A percentile compares a stretch with the other conserved stretches of the same genome.
phyloP scores from a whole-genome alignment of 2,888 invertebrate genomes.

The Lacanobia wlatinum region DNA sequence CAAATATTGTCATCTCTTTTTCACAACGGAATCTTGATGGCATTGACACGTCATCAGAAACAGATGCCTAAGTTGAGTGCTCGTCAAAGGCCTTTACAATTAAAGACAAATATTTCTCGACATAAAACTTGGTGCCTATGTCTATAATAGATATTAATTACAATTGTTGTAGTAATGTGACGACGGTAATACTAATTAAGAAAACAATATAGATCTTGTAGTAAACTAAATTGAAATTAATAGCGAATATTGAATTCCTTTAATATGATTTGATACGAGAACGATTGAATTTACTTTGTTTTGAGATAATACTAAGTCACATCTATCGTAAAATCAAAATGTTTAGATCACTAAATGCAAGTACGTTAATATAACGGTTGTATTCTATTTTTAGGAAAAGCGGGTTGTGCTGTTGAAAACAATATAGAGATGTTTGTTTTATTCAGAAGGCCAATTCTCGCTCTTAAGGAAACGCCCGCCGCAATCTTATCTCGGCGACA shows the following conservation, averaged over 20 bases:
- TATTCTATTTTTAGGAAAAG: not conserved
- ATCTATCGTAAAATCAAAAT: no score
- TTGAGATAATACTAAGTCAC: no score
- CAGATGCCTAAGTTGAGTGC: no score
- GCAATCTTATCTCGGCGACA: not conserved
- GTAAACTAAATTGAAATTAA: constrained; percentile 1
- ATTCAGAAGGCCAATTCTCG: not conserved
- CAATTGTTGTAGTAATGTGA: not conserved
- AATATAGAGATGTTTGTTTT: not conserved
- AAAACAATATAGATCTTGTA: not conserved
- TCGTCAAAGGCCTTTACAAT: not conserved
- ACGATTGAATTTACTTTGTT: no score
- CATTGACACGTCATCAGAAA: no score
- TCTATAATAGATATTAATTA: not conserved
- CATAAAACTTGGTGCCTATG: not conserved
- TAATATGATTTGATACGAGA: not conserved
- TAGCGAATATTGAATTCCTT: not conserved
- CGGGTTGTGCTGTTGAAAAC: not conserved
- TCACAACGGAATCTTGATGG: no score
- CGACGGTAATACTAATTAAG: not conserved
- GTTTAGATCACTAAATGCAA: not conserved
- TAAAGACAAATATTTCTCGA: constrained; percentile 1
- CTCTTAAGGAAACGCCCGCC: not conserved
- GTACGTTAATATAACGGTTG: not conserved
- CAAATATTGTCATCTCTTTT: no score